Base-by-base conservation (phyloP, 2,888 invertebrate species). In the Ophion ellenae region DNA sequence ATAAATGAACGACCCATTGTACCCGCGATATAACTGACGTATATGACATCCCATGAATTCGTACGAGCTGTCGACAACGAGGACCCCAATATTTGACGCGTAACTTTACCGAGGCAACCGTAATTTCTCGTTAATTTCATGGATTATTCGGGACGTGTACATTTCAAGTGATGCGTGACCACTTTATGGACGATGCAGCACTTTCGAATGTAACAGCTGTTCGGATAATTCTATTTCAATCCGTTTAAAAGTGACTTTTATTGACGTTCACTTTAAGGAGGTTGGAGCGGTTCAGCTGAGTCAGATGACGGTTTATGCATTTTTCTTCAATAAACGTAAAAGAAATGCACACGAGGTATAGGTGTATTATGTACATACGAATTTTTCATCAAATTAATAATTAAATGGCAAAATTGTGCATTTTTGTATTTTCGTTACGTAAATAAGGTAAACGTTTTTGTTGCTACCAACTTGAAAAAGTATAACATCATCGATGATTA, bases 41-140 rank as follows among this genome's bases (percentile, higher is more conserved):
- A 53, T 73, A 36, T 57, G 63, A 79, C 63, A 57, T 57, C 20
- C 70, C 40, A 75, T 80, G 75, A 84, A 84, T 84, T 79, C 53
- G n/a, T 63, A 10, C 24, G 45, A 61, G 20, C 57, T 47, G 67
- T 71, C 74, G 74, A 74, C 64, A 70, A 80, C 53, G 69, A 36
- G 40, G 53, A 64, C 70, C 80, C 47, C 80, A 59, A 75, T 17
- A 32, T 76, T 74, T 24, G 76, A 75, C 84, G 59, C 75, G 53
- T 7, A 75, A 59, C 76, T 59, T 63, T 76, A 59, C 76, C 71
- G 70, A 84, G 57, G 57, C 64, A 75, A 84, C 80, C 84, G 71
- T 83, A 79, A 83, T 83, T 63, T 74, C 61, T 67, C 79, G 57
- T 76, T 80, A 80, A 71, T 71, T 53, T 57, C 28, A 32, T 28